Percentiles rank a stretch among this genome's conserved stretches.
These are phyloP conservation scores for Simalia tracyae DNA, from an alignment of 2,797 vertebrate species.

Conservation along the genomic window DNA sequence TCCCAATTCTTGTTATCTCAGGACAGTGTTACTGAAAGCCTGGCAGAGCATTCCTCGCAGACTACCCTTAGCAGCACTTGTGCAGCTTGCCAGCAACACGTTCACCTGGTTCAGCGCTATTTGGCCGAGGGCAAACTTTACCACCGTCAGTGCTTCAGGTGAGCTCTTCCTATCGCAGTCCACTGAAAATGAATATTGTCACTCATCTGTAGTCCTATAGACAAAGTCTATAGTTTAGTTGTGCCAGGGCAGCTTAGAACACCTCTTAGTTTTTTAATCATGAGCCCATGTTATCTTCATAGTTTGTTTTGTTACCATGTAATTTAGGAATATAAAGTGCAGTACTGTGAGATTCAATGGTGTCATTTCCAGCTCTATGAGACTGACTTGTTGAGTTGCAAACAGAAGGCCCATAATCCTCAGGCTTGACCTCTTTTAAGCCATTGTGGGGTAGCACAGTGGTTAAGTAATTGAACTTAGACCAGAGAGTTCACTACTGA, in stretches of 20 bases:
- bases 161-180: background rate
- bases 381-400: background rate
- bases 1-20: conserved; percentile 31
- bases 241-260: background rate
- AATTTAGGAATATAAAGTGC: background rate
- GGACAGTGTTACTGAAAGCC: conserved; percentile 33
- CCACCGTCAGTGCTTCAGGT: conserved; percentile 99
- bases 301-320: background rate
- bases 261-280: background rate
- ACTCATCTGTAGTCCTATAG: background rate
- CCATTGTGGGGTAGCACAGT: background rate
- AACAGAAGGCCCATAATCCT: background rate
- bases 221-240: background rate
- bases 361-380: background rate
- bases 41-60: conserved; percentile 29
- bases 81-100: conserved; percentile 85
- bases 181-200: background rate
- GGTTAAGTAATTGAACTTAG: background rate
- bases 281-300: background rate
- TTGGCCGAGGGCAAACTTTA: conserved; percentile 91
- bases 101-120: conserved; percentile 95
- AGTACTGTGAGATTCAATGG: background rate
- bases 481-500: background rate
- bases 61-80: conserved; percentile 80
- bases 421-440: no score